Evolutionary conservation across 2,797 vertebrate species (phyloP), one percentile per base, ranked within the genome.

Genomic region (Myotis findleyi): DNA sequence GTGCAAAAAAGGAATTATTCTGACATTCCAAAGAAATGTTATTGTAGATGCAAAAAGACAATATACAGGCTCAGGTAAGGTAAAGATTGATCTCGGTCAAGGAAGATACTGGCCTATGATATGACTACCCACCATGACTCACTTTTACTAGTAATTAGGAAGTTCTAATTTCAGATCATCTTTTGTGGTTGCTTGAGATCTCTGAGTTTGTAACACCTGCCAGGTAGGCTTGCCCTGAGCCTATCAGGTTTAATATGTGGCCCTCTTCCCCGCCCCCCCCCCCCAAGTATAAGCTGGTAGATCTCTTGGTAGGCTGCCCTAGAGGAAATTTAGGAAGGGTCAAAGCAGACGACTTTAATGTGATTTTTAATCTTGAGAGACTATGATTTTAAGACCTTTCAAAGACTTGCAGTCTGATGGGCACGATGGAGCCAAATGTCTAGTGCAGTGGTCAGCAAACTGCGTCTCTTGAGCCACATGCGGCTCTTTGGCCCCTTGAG

Each of bases 331-430:
- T 72, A 66, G 47, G 18, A 36, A 59, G 18, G 3, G 51, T 80
- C 18, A 53, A 64, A 47, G 7, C 14, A 93, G 49, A 73, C 69
- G 16, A 71, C 1, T 23, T 91, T 38, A 5, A 64, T 55, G 27
- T 88, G 3, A 71, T 94, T 44, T 95, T 94, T 51, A 80, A 66
- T 76, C 23, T 95, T 68, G 33, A 89, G 25, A 69, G 10, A 25
- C 30, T 93, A 55, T 44, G 59, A 53, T 80, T 88, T 88, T 83
- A 91, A 94, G 91, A 57, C 1, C 21, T 80, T 95, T 93, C 21
- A 38, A 76, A 76, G 18, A 57, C 49, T 92, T 87, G 18, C 14
- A 62, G 27, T 71, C 23, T 69, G 6, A 69, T 33, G n/a, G 16
- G 1, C 20, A 36, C 47, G 7, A 47, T 80, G 30, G 33, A 93